Evolutionary conservation across 2,888 invertebrate genomes (phyloP).

Genomic region (Diachrysia chrysitis): DNA sequence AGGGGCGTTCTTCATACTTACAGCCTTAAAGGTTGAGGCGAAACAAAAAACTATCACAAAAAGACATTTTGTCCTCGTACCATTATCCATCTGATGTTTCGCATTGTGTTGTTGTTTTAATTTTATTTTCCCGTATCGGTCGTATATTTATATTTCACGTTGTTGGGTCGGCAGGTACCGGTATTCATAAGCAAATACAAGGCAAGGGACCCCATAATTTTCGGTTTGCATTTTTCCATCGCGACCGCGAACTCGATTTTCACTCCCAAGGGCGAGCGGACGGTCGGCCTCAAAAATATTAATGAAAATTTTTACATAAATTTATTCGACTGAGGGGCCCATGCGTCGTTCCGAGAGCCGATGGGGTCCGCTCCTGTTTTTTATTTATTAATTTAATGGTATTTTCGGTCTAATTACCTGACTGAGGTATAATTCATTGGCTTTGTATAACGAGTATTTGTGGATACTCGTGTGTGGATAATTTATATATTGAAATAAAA

Average conservation of each 20-base stretch:
- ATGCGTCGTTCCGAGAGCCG: slow-evolving; percentile 79
- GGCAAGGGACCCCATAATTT: slow-evolving; percentile 88
- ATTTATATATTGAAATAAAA: slow-evolving; percentile 59
- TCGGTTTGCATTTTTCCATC: slow-evolving; percentile 89
- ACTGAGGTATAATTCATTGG: slow-evolving; percentile 88
- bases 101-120: slow-evolving; percentile 72
- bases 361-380: slow-evolving; percentile 86
- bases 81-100: slow-evolving; percentile 62
- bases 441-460: slow-evolving; percentile 79
- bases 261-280: slow-evolving; percentile 87
- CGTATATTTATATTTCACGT: slow-evolving; percentile 80
- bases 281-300: slow-evolving; percentile 89
- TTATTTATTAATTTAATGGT: slow-evolving; percentile 90
- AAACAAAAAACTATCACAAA: slow-evolving; percentile 65
- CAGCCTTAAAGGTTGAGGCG: slow-evolving; percentile 66
- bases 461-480: slow-evolving; percentile 74
- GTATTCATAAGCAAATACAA: slow-evolving; percentile 89
- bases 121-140: slow-evolving; percentile 81
- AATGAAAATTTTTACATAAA: slow-evolving; percentile 90
- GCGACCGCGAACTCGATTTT: slow-evolving; percentile 88
- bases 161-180: slow-evolving; percentile 73
- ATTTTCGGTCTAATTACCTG: slow-evolving; percentile 89
- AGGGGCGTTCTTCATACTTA: slow-evolving; percentile 84
- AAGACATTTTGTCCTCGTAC: slow-evolving; percentile 57
- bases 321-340: slow-evolving; percentile 88